Conservation (phyloP, 1,140 invertebrate species). For the Melanaphis sacchari region DNA sequence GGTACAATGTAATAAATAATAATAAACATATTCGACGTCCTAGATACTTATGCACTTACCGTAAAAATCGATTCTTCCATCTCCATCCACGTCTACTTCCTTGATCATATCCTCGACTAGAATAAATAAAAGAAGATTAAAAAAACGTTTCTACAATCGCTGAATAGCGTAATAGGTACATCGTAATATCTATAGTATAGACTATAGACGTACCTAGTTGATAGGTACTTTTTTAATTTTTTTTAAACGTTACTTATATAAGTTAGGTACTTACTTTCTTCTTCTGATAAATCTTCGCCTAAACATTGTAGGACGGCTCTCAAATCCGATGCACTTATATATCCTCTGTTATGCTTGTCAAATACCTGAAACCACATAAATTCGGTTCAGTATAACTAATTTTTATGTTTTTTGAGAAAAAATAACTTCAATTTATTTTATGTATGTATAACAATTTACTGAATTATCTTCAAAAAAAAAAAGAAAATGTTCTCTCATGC, state of each 20-base stretch:
- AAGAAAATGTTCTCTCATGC: too few relatives aligned
- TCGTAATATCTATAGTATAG: too few relatives aligned
- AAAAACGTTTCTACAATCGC: background rate
- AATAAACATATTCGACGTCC: background rate
- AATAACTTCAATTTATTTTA: background rate
- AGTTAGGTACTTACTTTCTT: constrained; percentile 74
- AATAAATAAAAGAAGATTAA: constrained; percentile 63
- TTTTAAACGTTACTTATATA: background rate
- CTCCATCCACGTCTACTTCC: constrained; percentile 88
- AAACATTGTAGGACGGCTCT: constrained; percentile 83
- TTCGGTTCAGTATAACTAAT: background rate
- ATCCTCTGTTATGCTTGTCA: constrained; percentile 86
- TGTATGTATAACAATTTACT: too few relatives aligned
- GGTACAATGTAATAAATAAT: background rate
- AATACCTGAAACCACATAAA: constrained; percentile 68
- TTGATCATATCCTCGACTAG: constrained; percentile 92
- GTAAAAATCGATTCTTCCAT: constrained; percentile 87
- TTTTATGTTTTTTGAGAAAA: background rate
- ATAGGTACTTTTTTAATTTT: background rate
- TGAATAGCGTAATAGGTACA: too few relatives aligned
- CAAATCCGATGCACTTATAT: constrained; percentile 84
- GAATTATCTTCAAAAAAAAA: too few relatives aligned
- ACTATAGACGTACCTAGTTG: too few relatives aligned
- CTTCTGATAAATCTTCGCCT: constrained; percentile 83
- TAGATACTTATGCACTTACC: constrained; percentile 67